These are phyloP conservation scores for Troides aeacus DNA, from an alignment of 2,888 invertebrate genomes.

Conservation along the genomic window DNA sequence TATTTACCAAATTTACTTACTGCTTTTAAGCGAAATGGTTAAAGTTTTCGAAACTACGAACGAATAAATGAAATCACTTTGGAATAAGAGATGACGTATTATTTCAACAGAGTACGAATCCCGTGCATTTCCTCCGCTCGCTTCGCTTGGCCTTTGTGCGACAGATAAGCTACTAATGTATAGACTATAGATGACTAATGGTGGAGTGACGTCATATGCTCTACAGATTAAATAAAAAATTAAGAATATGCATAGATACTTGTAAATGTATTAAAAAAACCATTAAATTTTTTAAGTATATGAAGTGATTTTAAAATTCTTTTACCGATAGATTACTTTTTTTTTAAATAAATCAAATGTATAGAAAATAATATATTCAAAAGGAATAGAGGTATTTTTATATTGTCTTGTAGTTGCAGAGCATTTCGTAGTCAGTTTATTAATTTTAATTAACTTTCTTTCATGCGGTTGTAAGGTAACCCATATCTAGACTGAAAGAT, in stretches of 20 bases:
- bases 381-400: too few species aligned
- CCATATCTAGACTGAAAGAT: too few species aligned
- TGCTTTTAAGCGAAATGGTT: slow-evolving; percentile 47
- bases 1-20: slow-evolving; percentile 60
- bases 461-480: too few species aligned
- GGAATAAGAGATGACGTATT: slow-evolving; percentile 72
- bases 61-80: slow-evolving; percentile 54
- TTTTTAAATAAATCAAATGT: too few species aligned
- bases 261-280: neutral
- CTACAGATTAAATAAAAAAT: neutral
- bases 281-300: neutral
- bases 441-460: too few species aligned
- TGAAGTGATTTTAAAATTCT: too few species aligned
- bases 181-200: slow-evolving; percentile 35
- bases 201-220: neutral
- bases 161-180: slow-evolving; percentile 49
- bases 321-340: too few species aligned
- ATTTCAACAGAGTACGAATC: slow-evolving; percentile 66
- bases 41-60: slow-evolving; percentile 49
- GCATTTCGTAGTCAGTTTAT: too few species aligned
- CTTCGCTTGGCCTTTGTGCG: slow-evolving; percentile 63
- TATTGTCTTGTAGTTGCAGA: too few species aligned
- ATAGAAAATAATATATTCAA: too few species aligned
- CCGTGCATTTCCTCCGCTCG: slow-evolving; percentile 63
- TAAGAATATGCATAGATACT: neutral